Evolutionary conservation across 2,113 vertebrate genomes (phyloP), one percentile per base, ranked within the genome.

Genomic region (Tylochromis polylepis): DNA sequence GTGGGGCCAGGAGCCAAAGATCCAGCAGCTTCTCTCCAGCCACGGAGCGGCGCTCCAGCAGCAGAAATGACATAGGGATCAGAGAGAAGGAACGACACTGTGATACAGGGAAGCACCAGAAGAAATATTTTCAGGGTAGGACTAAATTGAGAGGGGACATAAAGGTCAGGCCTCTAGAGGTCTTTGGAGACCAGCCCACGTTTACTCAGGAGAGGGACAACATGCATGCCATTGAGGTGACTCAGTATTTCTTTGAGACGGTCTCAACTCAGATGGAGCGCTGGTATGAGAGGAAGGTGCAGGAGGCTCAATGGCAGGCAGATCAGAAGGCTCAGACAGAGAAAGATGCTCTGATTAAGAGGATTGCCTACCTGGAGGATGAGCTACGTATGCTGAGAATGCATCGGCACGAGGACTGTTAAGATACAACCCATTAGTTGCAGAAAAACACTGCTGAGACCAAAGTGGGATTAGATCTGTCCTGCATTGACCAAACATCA

Each of bases 251-350:
- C 92, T 99, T 99, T 1, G 98, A 99, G 95, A 97, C 98, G 0
- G 97, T 99, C 85, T 98, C 98, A 4, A 96, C 97, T 0, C 98
- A 99, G 95, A 98, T 99, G 98, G 98, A 99, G 94, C 98, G 97
- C 93, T 99, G 98, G 98, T 99, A 99, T 1, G 98, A 99, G 53
- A 96, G 98, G 83, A 99, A 99, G 95, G 97, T 99, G 77, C 96
- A 99, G 59, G 98, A 99, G 93, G 97, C 97, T 2, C 97, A 96
- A 16, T 95, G 95, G 93, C 97, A 98, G 92, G 97, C 97, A 1
- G 95, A 96, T 46, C 97, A 97, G 95, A 97, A 94, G 82, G 98
- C 97, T 0, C 96, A 97, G 91, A 96, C 97, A 3, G 98, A 99
- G 89, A 96, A 97, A 81, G 96, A 94, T 6, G 94, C 91, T 0